These are phyloP conservation scores for Copidosoma aretas DNA, from an alignment of 2,888 invertebrate species.

Conservation along the genomic window DNA sequence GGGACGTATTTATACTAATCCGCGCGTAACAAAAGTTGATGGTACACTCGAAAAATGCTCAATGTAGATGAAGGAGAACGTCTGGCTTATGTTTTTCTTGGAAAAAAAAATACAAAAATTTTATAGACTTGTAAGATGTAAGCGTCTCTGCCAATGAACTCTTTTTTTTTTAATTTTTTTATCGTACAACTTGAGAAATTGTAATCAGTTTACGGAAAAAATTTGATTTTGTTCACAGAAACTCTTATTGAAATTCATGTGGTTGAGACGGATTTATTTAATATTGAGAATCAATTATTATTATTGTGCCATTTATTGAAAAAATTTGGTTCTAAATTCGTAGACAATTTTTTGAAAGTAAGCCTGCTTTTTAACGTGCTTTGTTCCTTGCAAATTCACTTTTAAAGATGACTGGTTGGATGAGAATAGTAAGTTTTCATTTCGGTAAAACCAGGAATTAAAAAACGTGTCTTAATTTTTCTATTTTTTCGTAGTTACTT, in stretches of 20 bases:
- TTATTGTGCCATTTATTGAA: slow-evolving; percentile 19
- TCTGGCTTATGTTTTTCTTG: background rate
- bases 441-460: background rate
- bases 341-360: slow-evolving; percentile 11
- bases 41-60: background rate
- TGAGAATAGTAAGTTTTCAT: background rate
- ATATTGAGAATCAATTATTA: slow-evolving; percentile 26
- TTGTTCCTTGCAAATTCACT: background rate
- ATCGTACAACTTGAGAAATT: slow-evolving; percentile 26
- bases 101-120: background rate
- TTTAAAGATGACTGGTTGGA: background rate
- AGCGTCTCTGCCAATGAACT: slow-evolving; percentile 4
- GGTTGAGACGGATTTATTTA: slow-evolving; percentile 15
- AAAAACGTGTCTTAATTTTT: slow-evolving; percentile 4
- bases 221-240: slow-evolving; percentile 17
- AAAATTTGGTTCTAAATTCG: slow-evolving; percentile 17
- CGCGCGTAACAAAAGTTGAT: background rate
- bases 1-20: background rate
- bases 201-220: slow-evolving; percentile 16
- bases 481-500: slow-evolving; percentile 13
- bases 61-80: background rate
- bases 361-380: too few species aligned
- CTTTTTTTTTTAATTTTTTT: background rate
- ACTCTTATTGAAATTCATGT: slow-evolving; percentile 17
- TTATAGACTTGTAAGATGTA: background rate